Evolutionary conservation across 2,888 invertebrate species (phyloP).

Genomic region (Drepanosiphum platanoidis): DNA sequence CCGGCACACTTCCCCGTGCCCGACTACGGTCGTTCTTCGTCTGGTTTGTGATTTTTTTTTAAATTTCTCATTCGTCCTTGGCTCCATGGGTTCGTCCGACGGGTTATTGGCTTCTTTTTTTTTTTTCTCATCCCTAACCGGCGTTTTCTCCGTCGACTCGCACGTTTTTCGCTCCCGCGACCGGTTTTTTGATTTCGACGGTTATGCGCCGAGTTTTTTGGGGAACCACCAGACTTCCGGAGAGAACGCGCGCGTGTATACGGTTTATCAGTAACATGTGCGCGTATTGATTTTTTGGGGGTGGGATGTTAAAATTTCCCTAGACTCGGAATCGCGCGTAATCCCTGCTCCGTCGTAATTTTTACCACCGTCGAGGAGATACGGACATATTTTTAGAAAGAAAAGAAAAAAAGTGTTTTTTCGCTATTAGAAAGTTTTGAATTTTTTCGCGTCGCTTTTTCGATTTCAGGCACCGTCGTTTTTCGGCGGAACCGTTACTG

Average conservation of each 20-base stretch:
- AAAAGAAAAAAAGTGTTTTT: no score
- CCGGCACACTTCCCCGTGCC: no score
- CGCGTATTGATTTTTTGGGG: slow-evolving; percentile 44
- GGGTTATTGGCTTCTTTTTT: neutral
- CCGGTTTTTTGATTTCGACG: neutral
- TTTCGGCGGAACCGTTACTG: no score
- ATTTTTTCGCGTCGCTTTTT: no score
- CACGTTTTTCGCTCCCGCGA: neutral
- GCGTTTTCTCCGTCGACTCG: neutral
- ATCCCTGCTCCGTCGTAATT: no score
- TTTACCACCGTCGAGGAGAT: no score
- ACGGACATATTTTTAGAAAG: no score
- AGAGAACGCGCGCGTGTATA: slow-evolving; percentile 3
- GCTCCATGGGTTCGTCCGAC: neutral
- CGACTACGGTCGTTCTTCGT: no score
- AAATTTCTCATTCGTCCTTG: slow-evolving; percentile 10
- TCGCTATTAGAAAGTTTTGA: no score
- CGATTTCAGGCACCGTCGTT: no score
- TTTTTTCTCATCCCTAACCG: neutral
- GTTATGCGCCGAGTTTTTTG: neutral
- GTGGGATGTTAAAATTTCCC: slow-evolving; percentile 39
- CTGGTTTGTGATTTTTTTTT: no score
- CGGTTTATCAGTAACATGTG: neutral
- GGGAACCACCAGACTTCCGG: slow-evolving; percentile 30
- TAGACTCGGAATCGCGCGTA: no score